phyloP scores from a whole-genome alignment of 2,888 invertebrate species.

The Dastarcus helophoroides region DNA sequence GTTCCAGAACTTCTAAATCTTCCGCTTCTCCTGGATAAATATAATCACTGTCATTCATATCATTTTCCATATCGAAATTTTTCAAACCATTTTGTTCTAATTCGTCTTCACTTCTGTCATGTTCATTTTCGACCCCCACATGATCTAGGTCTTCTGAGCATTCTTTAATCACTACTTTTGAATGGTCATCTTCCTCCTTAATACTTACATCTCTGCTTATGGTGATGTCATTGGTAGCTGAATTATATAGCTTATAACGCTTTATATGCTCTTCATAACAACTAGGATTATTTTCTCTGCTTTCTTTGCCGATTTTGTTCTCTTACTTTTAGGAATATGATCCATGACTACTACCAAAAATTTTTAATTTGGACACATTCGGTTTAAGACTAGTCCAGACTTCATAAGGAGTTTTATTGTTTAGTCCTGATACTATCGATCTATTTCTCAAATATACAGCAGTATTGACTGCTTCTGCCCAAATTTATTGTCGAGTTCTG shows the following conservation, averaged over 20 bases:
- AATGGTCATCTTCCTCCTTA: conserved; percentile 2
- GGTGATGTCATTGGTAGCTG: conserved; percentile 4
- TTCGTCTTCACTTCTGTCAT: no score
- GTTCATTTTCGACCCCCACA: no score
- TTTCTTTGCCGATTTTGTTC: conserved; percentile 12
- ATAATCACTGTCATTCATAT: no score
- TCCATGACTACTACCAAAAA: conserved; percentile 10
- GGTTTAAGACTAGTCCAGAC: conserved; percentile 8
- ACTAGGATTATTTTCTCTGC: conserved; percentile 9
- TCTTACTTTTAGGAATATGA: conserved; percentile 10
- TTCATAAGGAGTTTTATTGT: conserved; percentile 11
- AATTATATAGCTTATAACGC: conserved; percentile 13
- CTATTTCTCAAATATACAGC: conserved; percentile 20
- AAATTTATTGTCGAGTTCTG: conserved; percentile 17
- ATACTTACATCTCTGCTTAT: conserved; percentile 12
- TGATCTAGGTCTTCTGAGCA: no score
- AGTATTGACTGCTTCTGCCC: conserved; percentile 21
- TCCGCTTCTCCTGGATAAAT: no score
- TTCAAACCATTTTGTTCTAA: no score
- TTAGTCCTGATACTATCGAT: conserved; percentile 8
- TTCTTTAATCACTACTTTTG: no score
- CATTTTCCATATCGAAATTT: no score
- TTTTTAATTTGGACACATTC: conserved; percentile 8
- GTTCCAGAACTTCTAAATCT: no score
- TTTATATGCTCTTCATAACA: conserved; percentile 12